These are phyloP conservation scores for Hestina assimilis DNA, from an alignment of 1,140 invertebrate species.

Conservation along the genomic window DNA sequence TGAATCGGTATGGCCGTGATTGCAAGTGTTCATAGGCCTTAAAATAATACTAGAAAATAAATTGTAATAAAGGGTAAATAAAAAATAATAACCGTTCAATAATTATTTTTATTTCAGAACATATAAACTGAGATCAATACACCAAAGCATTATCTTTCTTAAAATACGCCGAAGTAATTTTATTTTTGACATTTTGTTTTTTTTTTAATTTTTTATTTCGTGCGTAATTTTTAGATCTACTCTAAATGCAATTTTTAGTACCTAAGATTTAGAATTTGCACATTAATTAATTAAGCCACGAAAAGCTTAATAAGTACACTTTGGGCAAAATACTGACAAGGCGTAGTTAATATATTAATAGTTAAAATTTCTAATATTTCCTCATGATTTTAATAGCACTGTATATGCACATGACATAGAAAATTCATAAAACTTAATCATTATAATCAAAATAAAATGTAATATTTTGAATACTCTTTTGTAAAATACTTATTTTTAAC, in stretches of 20 bases:
- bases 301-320: slow-evolving; percentile 24
- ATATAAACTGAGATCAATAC: slow-evolving; percentile 35
- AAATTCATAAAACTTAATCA: too few species aligned
- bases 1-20: too few species aligned
- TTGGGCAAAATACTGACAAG: slow-evolving; percentile 21
- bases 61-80: background rate
- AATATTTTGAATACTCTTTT: too few species aligned
- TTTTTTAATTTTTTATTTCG: background rate
- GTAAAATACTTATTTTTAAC: too few species aligned
- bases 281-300: slow-evolving; percentile 10
- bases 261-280: slow-evolving; percentile 17
- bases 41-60: too few species aligned
- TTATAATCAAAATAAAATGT: too few species aligned
- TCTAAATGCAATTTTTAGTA: background rate
- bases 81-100: slow-evolving; percentile 1
- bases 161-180: slow-evolving; percentile 1
- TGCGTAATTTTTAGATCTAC: background rate
- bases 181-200: background rate
- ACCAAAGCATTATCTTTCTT: slow-evolving; percentile 17
- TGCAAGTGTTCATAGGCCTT: too few species aligned
- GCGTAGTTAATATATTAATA: slow-evolving; percentile 2
- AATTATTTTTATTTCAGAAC: slow-evolving; percentile 28
- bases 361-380: too few species aligned
- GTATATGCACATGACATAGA: too few species aligned
- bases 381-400: too few species aligned